Evolutionary conservation across 2,888 invertebrate species (phyloP).

Genomic region (Drosophila vallismaia): DNA sequence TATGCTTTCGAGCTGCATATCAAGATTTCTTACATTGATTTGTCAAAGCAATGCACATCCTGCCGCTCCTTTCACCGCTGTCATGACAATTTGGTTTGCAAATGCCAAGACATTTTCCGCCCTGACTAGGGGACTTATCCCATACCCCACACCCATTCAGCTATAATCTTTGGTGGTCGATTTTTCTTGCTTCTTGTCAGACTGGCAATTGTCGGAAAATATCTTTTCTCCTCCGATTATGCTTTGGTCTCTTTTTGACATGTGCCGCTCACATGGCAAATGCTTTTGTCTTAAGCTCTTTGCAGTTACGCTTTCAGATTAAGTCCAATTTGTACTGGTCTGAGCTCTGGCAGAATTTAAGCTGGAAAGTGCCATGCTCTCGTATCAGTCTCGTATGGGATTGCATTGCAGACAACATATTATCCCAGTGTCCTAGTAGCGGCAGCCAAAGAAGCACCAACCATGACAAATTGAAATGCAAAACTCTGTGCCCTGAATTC

Average conservation of each 20-base stretch:
- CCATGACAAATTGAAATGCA: slow-evolving; percentile 64
- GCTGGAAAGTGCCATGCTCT: slow-evolving; percentile 29
- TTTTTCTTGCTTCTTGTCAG: slow-evolving; percentile 34
- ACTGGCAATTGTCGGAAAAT: slow-evolving; percentile 45
- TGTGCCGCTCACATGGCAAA: slow-evolving; percentile 42
- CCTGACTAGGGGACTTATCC: neutral
- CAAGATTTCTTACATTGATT: slow-evolving; percentile 75
- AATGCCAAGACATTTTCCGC: slow-evolving; percentile 48
- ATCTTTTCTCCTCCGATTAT: slow-evolving; percentile 42
- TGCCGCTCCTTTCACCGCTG: slow-evolving; percentile 25
- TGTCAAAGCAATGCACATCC: slow-evolving; percentile 63
- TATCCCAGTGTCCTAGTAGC: slow-evolving; percentile 11
- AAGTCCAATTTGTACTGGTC: slow-evolving; percentile 42
- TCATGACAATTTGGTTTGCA: slow-evolving; percentile 67
- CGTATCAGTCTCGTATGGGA: slow-evolving; percentile 12
- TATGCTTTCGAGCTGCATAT: slow-evolving; percentile 55
- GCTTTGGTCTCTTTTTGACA: slow-evolving; percentile 35
- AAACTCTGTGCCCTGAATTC: slow-evolving; percentile 36
- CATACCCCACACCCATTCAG: slow-evolving; percentile 6
- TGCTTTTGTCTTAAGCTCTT: slow-evolving; percentile 41
- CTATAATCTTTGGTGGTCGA: slow-evolving; percentile 41
- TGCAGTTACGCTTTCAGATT: slow-evolving; percentile 37
- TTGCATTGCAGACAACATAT: slow-evolving; percentile 24
- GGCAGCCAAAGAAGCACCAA: slow-evolving; percentile 15
- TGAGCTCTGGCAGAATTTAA: slow-evolving; percentile 28